Evolutionary conservation across 1,140 invertebrate genomes (phyloP).

Genomic region (Heliconius congener): DNA sequence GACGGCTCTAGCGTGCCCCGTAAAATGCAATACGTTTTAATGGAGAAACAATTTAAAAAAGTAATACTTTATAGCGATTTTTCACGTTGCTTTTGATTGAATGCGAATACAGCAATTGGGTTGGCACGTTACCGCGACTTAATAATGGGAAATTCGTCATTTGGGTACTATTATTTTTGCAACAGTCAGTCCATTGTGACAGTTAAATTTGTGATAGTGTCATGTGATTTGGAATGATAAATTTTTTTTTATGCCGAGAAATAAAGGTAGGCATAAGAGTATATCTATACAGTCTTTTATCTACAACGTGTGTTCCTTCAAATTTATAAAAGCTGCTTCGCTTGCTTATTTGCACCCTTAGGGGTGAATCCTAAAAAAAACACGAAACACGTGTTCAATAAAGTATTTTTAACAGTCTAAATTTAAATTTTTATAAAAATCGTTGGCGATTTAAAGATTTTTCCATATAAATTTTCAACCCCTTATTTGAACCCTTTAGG

Average conservation of each 20-base stretch:
- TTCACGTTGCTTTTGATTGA: constrained; percentile 42
- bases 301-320: too few species aligned
- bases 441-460: too few species aligned
- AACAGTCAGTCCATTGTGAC: constrained; percentile 55
- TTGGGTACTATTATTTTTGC: constrained; percentile 52
- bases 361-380: too few species aligned
- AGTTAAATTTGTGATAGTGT: constrained; percentile 58
- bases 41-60: constrained; percentile 38
- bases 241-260: not conserved
- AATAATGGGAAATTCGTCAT: constrained; percentile 60
- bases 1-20: constrained; percentile 26
- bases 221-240: constrained; percentile 38
- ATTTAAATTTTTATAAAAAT: too few species aligned
- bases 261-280: not conserved
- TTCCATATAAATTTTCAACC: too few species aligned
- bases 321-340: too few species aligned
- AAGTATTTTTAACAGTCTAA: too few species aligned
- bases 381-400: too few species aligned
- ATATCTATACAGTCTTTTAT: not conserved
- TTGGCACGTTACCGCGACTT: constrained; percentile 49
- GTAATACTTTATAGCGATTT: constrained; percentile 34
- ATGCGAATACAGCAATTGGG: constrained; percentile 42
- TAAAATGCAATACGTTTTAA: constrained; percentile 32
- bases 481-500: too few species aligned
- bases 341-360: too few species aligned